Percentiles rank a stretch among this genome's conserved stretches.
Conservation (phyloP, 2,113 vertebrate genomes). For the cattle (Bos taurus) region DNA sequence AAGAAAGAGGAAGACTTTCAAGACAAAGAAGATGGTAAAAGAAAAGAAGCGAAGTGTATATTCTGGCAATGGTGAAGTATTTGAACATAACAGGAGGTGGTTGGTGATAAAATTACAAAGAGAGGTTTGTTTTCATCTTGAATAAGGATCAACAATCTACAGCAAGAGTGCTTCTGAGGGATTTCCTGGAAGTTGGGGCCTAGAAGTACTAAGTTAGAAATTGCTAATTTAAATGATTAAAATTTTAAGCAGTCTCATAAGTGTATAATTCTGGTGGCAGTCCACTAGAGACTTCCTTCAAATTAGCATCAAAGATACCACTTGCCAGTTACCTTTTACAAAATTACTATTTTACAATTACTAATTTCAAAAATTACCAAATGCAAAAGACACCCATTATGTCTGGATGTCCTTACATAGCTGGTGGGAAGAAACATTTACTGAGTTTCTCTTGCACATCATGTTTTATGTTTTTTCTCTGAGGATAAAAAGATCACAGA, state of each 20-base stretch:
- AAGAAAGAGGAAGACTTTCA: background rate
- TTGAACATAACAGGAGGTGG: background rate
- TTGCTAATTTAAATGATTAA: background rate
- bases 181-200: background rate
- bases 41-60: background rate
- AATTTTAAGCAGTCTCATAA: background rate
- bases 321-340: background rate
- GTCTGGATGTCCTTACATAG: background rate
- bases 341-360: background rate
- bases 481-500: background rate
- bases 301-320: background rate
- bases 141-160: background rate
- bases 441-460: background rate
- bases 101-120: background rate
- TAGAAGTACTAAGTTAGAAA: background rate
- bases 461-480: background rate
- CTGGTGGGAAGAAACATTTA: background rate
- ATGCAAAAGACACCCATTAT: background rate
- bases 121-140: background rate
- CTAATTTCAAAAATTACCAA: background rate
- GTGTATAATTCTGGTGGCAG: background rate
- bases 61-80: background rate
- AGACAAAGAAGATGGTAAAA: background rate
- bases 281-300: background rate
- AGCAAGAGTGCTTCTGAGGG: background rate